These are phyloP conservation scores for Parochlus steinenii DNA, from an alignment of 2,888 invertebrate species.

Conservation along the genomic window DNA sequence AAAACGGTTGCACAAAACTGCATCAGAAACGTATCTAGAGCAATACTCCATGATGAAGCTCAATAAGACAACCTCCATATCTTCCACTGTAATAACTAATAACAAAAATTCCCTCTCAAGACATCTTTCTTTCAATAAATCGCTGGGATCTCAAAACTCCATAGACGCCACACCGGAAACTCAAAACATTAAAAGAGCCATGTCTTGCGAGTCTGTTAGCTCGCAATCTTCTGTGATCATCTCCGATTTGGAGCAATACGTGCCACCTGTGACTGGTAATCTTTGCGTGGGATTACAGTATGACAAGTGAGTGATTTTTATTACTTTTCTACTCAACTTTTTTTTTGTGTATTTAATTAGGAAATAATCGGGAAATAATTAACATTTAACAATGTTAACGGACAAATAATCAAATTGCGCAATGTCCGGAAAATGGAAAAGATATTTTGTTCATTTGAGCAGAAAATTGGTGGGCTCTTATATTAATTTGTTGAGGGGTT, in stretches of 20 bases:
- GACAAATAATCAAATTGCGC: too few relatives aligned
- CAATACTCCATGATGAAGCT: constrained; percentile 9
- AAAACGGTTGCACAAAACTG: constrained; percentile 28
- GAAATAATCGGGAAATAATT: too few relatives aligned
- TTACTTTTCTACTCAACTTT: too few relatives aligned
- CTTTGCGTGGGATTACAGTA: constrained; percentile 61
- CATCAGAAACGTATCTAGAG: constrained; percentile 28
- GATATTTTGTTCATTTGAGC: too few relatives aligned
- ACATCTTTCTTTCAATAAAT: constrained; percentile 10
- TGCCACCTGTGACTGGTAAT: constrained; percentile 53
- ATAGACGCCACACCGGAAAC: too few relatives aligned
- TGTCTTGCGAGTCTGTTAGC: constrained; percentile 65
- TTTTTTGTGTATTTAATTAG: background rate
- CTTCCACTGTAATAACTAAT: background rate
- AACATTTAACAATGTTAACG: too few relatives aligned
- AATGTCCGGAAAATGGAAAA: too few relatives aligned
- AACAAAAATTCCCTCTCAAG: constrained; percentile 8
- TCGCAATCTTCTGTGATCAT: constrained; percentile 60
- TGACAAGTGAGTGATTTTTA: constrained; percentile 41
- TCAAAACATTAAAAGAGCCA: constrained; percentile 36
- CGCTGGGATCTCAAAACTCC: too few relatives aligned
- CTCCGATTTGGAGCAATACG: constrained; percentile 50
- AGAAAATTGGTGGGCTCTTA: too few relatives aligned
- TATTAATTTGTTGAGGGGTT: too few relatives aligned
- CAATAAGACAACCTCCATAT: background rate